Base-by-base conservation (phyloP, 2,113 vertebrate species). In the Canis aureus region DNA sequence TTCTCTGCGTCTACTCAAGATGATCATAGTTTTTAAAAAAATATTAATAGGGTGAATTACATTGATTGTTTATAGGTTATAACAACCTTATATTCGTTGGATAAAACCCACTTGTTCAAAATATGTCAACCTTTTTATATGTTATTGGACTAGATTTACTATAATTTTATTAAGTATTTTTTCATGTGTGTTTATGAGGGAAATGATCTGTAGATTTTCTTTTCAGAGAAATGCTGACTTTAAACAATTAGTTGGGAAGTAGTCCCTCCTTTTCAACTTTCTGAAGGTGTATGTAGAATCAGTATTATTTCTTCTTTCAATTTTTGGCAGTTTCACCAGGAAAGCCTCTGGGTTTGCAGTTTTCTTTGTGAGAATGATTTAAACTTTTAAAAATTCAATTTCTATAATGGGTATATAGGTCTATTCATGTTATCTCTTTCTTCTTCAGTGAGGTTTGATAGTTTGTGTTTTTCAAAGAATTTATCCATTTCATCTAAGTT, bases 311-410 rank as follows among this genome's bases (percentile, higher is more conserved):
- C 81, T 66, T 55, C 78, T 17, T 74, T 84, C 74, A 53, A 62
- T 32, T 88, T 96, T 84, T 73, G 57, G 22, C 62, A n/a, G 25
- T 71, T 79, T 94, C 38, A 80, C 79, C 64, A 80, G n/a, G 74
- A 25, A 85, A 80, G 22, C 49, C 73, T 66, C 59, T 89, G 51
- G n/a, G 16, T 16, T 43, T 51, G 11, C 9, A 85, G 19, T 55
- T 53, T 95, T 79, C 74, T 83, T 74, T 73, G 22, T 35, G 11
- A 20, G 32, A 84, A 74, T 80, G 29, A 38, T 43, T 91, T 91
- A 66, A 67, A 81, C 11, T 90, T 87, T 69, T 27, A 27, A 55
- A 85, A 92, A 51, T 92, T 66, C 60, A 82, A 38, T 22, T 80
- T 94, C 22, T 84, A 2, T 43, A 91, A 74, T n/a, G 81, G 19